Conservation (phyloP, 2,888 invertebrate genomes). For the Luffia ferchaultella region DNA sequence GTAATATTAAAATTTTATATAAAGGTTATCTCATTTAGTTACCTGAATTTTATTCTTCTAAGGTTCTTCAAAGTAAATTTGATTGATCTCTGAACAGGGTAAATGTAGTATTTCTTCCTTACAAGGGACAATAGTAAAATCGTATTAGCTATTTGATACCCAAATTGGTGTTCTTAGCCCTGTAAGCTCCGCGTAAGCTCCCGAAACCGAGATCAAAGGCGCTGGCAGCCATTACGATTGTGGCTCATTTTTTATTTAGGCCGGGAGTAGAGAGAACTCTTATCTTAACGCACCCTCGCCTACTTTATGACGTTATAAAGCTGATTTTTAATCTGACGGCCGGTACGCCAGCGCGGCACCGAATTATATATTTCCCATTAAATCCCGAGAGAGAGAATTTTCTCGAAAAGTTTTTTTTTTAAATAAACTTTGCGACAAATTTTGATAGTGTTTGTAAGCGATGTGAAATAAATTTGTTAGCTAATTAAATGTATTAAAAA, state of each 20-base stretch:
- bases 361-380: background rate
- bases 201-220: slow-evolving; percentile 63
- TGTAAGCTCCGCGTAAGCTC: slow-evolving; percentile 54
- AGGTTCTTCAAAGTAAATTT: too few relatives aligned
- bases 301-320: slow-evolving; percentile 65
- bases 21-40: too few relatives aligned
- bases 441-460: too few relatives aligned
- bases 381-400: too few relatives aligned
- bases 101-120: background rate
- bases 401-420: too few relatives aligned
- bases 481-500: too few relatives aligned
- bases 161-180: slow-evolving; percentile 52
- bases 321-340: slow-evolving; percentile 63
- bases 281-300: slow-evolving; percentile 49
- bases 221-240: slow-evolving; percentile 55
- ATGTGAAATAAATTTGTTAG: too few relatives aligned
- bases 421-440: too few relatives aligned
- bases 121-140: slow-evolving; percentile 11
- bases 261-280: slow-evolving; percentile 36
- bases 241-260: slow-evolving; percentile 66
- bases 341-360: slow-evolving; percentile 7
- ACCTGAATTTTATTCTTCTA: too few relatives aligned
- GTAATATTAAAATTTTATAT: too few relatives aligned
- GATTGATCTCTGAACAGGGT: too few relatives aligned
- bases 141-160: slow-evolving; percentile 55